Conservation (phyloP, 2,113 vertebrate genomes). For the Hippocampus zosterae region DNA sequence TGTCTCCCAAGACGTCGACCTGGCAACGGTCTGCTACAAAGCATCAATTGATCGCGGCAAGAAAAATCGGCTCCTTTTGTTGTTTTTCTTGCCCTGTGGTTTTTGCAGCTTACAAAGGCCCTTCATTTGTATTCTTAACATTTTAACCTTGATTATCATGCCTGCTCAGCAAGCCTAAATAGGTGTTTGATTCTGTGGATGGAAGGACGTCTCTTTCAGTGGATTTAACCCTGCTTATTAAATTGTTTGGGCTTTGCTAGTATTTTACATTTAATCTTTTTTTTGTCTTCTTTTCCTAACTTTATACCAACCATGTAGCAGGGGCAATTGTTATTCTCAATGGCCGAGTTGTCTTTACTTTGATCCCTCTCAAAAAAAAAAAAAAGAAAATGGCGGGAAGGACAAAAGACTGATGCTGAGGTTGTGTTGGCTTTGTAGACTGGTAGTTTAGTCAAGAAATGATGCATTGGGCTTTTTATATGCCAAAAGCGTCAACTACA, state of each 20-base stretch:
- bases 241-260: conserved; percentile 60
- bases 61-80: conserved; percentile 67
- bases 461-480: conserved; percentile 51
- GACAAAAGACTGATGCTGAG: conserved; percentile 21
- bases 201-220: conserved; percentile 76
- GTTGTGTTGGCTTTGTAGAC: conserved; percentile 49
- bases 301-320: conserved; percentile 58
- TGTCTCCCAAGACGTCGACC: conserved; percentile 71
- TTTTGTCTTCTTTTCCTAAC: conserved; percentile 34
- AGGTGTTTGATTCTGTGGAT: conserved; percentile 92
- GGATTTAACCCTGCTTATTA: conserved; percentile 43
- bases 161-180: conserved; percentile 74
- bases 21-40: conserved; percentile 92
- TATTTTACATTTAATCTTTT: conserved; percentile 26
- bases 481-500: conserved; percentile 52
- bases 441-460: conserved; percentile 56
- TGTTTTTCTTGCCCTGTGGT: conserved; percentile 74
- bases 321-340: conserved; percentile 60
- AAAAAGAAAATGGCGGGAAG: neutral
- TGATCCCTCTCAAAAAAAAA: conserved; percentile 52
- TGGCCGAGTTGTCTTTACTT: conserved; percentile 60
- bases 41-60: conserved; percentile 72
- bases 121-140: conserved; percentile 46
- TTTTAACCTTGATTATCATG: conserved; percentile 59
- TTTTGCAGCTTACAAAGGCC: conserved; percentile 87